A percentile compares a stretch with the other conserved stretches of the same genome.
Evolutionary conservation across 2,888 invertebrate species (phyloP).

Genomic region (Aphelenchoides bicaudatus): DNA sequence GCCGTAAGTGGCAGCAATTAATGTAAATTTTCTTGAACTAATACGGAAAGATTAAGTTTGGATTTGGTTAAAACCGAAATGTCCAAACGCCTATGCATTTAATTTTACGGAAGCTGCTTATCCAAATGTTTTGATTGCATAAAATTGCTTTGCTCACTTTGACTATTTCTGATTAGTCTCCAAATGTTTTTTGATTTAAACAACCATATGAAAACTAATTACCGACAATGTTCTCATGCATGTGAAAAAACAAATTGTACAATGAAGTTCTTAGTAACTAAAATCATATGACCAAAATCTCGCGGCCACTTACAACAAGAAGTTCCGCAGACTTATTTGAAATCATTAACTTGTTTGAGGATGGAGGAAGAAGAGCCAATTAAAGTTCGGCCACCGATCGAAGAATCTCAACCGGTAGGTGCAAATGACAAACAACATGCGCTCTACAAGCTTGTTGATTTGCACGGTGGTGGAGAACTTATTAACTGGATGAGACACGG

Average conservation of each 20-base stretch:
- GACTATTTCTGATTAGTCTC: no score
- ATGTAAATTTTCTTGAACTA: no score
- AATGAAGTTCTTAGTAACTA: not conserved
- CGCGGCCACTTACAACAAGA: not conserved
- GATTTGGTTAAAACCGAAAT: no score
- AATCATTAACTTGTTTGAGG: not conserved
- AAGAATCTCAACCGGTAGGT: no score
- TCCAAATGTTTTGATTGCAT: no score
- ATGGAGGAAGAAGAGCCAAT: not conserved
- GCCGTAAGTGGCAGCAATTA: no score
- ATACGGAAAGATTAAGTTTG: no score
- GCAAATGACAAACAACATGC: slow-evolving; percentile 7
- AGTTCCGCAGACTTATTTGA: not conserved
- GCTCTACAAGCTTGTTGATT: slow-evolving; percentile 77
- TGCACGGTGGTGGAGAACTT: slow-evolving; percentile 79
- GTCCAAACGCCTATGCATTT: no score
- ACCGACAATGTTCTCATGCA: not conserved
- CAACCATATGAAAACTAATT: no score
- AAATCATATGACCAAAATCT: not conserved
- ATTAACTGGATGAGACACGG: slow-evolving; percentile 73
- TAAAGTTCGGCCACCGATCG: not conserved
- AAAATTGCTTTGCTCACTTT: no score
- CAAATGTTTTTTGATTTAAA: no score
- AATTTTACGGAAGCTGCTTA: no score
- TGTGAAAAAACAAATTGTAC: not conserved